These are phyloP conservation scores for Chloropsis hardwickii DNA, from an alignment of 2,113 vertebrate genomes.

Conservation along the genomic window DNA sequence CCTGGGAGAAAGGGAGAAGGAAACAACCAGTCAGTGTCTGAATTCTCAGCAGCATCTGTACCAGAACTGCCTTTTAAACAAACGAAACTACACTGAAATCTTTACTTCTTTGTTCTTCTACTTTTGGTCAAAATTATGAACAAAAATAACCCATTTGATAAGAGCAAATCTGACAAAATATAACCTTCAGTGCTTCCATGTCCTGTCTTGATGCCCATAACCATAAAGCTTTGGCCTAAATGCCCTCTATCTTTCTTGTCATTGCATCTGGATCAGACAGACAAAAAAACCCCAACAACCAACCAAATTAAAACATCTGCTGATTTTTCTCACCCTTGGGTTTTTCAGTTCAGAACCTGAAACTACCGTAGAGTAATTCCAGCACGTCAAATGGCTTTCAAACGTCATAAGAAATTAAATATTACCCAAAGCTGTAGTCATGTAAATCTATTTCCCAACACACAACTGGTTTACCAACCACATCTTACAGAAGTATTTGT, in stretches of 20 bases:
- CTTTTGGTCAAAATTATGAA: not conserved
- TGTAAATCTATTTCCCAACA: not conserved
- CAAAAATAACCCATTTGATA: not conserved
- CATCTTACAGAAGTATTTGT: not conserved
- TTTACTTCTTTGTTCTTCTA: not conserved
- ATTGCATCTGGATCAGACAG: not conserved
- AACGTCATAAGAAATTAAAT: not conserved
- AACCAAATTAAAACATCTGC: not conserved
- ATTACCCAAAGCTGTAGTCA: not conserved
- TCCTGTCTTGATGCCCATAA: not conserved
- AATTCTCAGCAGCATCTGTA: not conserved
- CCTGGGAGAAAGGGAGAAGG: slow-evolving; percentile 65
- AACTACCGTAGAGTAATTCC: not conserved
- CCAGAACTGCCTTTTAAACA: not conserved
- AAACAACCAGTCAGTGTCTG: not conserved
- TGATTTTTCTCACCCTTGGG: not conserved
- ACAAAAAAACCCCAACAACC: not conserved
- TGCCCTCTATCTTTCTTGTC: not conserved
- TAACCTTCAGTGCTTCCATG: not conserved
- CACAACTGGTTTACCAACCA: not conserved
- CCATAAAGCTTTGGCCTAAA: not conserved
- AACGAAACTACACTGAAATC: not conserved
- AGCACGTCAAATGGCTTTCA: not conserved
- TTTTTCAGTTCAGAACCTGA: not conserved
- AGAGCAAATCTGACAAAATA: not conserved